These are phyloP conservation scores for Agriotes lineatus DNA, from an alignment of 2,888 invertebrate species.

Conservation along the genomic window DNA sequence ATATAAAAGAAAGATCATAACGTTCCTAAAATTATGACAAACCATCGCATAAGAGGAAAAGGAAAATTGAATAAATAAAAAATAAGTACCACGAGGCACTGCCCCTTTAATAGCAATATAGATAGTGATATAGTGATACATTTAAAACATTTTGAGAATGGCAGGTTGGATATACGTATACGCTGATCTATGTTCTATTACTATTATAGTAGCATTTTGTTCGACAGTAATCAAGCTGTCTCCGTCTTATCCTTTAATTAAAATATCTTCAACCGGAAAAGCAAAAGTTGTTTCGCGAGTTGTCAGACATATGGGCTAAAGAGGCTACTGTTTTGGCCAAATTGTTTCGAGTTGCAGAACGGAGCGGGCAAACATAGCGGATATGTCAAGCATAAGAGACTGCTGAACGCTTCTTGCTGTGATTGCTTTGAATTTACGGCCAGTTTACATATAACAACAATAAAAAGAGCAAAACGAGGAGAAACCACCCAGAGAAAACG, in stretches of 20 bases:
- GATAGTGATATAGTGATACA: no score
- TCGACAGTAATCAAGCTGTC: neutral
- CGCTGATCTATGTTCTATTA: neutral
- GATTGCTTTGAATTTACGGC: neutral
- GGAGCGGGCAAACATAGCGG: neutral
- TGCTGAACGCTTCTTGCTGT: neutral
- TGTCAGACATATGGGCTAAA: neutral
- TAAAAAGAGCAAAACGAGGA: constrained; percentile 1
- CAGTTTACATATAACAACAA: neutral
- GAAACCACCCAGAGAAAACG: constrained; percentile 15
- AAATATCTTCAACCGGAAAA: neutral
- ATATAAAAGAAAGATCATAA: no score
- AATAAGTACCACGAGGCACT: no score
- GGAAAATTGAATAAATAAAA: no score
- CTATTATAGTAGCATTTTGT: constrained; percentile 1
- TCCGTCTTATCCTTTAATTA: neutral
- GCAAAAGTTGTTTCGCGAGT: neutral
- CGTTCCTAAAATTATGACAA: no score
- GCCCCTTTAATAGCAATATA: no score
- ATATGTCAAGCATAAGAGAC: neutral
- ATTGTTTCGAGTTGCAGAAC: no score
- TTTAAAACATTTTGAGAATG: no score
- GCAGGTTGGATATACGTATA: no score
- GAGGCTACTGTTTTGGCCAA: no score
- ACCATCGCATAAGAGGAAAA: no score